Percentiles rank a stretch among this genome's conserved stretches.
These are phyloP conservation scores for Lithophane ornitopus DNA, from an alignment of 2,888 invertebrate species.

Conservation along the genomic window DNA sequence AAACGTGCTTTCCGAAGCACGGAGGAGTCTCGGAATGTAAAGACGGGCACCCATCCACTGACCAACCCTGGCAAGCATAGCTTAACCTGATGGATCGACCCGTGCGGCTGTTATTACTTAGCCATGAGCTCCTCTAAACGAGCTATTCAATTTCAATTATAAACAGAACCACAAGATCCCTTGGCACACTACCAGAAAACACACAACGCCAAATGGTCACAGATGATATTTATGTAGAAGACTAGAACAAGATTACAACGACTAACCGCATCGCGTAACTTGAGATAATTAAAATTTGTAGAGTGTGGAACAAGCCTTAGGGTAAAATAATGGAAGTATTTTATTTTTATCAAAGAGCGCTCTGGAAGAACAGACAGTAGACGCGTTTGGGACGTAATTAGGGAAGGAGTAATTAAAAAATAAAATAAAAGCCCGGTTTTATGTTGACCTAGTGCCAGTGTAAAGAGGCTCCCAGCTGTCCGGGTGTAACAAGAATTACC, in stretches of 20 bases:
- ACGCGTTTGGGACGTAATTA: neutral
- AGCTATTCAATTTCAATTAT: constrained; percentile 26
- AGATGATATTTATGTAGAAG: constrained; percentile 50
- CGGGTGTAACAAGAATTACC: neutral
- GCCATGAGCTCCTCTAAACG: neutral
- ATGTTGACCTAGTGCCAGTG: neutral
- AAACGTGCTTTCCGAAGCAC: no score
- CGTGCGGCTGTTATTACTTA: no score
- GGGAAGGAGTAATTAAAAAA: neutral
- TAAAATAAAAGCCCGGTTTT: neutral
- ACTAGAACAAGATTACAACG: constrained; percentile 55
- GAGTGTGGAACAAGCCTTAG: neutral
- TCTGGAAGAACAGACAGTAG: neutral
- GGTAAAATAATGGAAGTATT: neutral
- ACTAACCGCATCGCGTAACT: constrained; percentile 27
- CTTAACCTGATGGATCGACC: no score
- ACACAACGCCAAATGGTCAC: constrained; percentile 47
- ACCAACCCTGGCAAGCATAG: no score
- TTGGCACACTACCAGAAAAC: constrained; percentile 54
- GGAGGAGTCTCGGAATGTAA: no score
- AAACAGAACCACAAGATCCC: constrained; percentile 19
- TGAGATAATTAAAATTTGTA: constrained; percentile 36
- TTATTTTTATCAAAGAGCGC: constrained; percentile 9
- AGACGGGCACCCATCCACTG: no score
- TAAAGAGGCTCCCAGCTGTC: neutral